Evolutionary conservation across 2,888 invertebrate species (phyloP).

Genomic region (Lottia gigantea): DNA sequence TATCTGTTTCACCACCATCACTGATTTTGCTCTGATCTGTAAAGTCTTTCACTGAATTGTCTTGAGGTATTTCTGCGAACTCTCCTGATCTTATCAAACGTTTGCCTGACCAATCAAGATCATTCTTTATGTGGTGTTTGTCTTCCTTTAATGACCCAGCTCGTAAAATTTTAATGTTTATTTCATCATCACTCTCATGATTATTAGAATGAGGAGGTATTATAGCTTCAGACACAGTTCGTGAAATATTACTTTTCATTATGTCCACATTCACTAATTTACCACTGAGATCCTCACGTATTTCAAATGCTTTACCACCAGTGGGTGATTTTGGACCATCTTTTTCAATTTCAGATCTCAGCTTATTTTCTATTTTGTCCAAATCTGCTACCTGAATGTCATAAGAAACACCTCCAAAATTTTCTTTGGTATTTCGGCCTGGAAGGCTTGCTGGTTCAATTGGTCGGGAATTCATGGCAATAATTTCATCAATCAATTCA

Average conservation of each 20-base stretch:
- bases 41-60: constrained; percentile 47
- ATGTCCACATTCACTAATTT: constrained; percentile 33
- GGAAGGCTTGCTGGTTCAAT: constrained; percentile 34
- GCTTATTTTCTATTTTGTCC: constrained; percentile 38
- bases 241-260: constrained; percentile 19
- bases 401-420: constrained; percentile 39
- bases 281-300: constrained; percentile 50
- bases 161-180: constrained; percentile 16
- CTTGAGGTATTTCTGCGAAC: constrained; percentile 53
- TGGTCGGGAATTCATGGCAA: constrained; percentile 33
- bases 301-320: constrained; percentile 50
- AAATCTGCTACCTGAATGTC: constrained; percentile 47
- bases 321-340: constrained; percentile 27
- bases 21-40: constrained; percentile 36
- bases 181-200: neutral
- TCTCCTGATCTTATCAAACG: constrained; percentile 51
- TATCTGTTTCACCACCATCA: constrained; percentile 29
- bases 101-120: constrained; percentile 54
- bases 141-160: constrained; percentile 43
- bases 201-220: neutral
- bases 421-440: constrained; percentile 41
- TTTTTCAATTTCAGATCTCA: constrained; percentile 25
- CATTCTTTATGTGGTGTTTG: constrained; percentile 30
- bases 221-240: constrained; percentile 15
- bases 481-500: constrained; percentile 27